phyloP scores from a whole-genome alignment of 2,888 invertebrate genomes.

The Watsonalla binaria region DNA sequence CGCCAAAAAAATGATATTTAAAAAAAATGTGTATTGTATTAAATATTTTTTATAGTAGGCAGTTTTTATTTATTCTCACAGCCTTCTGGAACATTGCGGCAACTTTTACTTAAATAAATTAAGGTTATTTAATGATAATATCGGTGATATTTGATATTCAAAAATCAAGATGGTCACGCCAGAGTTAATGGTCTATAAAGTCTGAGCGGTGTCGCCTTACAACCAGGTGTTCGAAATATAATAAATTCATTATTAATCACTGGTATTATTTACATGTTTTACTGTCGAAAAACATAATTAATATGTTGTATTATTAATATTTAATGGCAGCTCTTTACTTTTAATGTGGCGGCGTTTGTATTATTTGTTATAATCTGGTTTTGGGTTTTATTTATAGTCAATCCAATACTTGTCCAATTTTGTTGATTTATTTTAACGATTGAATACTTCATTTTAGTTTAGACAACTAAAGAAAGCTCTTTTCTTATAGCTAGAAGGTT shows the following conservation, averaged over 20 bases:
- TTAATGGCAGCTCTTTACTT: neutral
- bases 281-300: slow-evolving; percentile 4
- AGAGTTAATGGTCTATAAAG: slow-evolving; percentile 25
- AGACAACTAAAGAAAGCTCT: too few species aligned
- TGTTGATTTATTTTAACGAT: too few species aligned
- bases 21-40: too few species aligned
- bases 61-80: too few species aligned
- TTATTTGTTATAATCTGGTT: neutral
- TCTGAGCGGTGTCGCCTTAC: slow-evolving; percentile 34
- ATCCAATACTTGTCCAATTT: too few species aligned
- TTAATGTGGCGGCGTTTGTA: neutral
- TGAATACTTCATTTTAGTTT: too few species aligned
- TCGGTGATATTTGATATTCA: slow-evolving; percentile 20
- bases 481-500: too few species aligned
- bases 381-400: too few species aligned
- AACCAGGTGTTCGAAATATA: slow-evolving; percentile 43
- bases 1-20: too few species aligned
- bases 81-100: neutral
- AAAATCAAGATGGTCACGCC: slow-evolving; percentile 15
- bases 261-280: slow-evolving; percentile 21
- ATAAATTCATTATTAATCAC: slow-evolving; percentile 25
- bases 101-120: neutral
- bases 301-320: neutral
- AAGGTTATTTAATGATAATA: neutral
- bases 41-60: too few species aligned